These are phyloP conservation scores for Zootoca vivipara DNA, from an alignment of 2,113 vertebrate species.

Conservation along the genomic window DNA sequence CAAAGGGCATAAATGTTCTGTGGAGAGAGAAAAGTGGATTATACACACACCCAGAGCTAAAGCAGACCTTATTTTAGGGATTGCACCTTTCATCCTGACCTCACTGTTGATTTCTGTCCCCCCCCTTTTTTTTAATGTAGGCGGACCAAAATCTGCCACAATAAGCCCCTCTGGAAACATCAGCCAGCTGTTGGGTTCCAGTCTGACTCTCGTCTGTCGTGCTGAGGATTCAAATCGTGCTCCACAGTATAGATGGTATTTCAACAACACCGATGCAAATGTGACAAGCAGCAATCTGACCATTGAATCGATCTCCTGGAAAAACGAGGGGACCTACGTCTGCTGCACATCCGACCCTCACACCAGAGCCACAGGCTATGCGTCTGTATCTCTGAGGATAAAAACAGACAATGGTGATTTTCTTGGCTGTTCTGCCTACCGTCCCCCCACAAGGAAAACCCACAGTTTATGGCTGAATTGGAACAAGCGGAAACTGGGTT, in stretches of 20 bases:
- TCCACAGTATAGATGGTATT: not conserved
- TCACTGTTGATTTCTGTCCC: too few relatives aligned
- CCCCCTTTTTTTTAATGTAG: not conserved
- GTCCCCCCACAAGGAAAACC: too few relatives aligned
- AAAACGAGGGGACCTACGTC: not conserved
- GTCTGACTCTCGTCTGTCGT: not conserved
- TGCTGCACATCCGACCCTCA: not conserved
- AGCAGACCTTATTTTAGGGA: too few relatives aligned
- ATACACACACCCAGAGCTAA: too few relatives aligned
- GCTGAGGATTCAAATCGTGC: not conserved
- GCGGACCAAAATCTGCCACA: not conserved
- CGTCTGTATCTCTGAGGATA: not conserved
- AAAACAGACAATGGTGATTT: not conserved
- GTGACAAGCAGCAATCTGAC: too few relatives aligned
- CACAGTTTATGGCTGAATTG: too few relatives aligned
- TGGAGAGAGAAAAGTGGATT: too few relatives aligned
- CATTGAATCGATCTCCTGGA: not conserved
- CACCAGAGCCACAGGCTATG: not conserved
- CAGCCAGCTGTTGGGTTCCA: not conserved
- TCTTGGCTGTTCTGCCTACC: not conserved
- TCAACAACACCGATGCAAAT: not conserved
- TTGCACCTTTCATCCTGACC: not conserved
- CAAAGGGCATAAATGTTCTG: too few relatives aligned
- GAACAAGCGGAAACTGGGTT: too few relatives aligned
- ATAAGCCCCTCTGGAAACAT: not conserved